Evolutionary conservation across 2,113 vertebrate genomes (phyloP).

Genomic region (Andinoacara biseriatus): DNA sequence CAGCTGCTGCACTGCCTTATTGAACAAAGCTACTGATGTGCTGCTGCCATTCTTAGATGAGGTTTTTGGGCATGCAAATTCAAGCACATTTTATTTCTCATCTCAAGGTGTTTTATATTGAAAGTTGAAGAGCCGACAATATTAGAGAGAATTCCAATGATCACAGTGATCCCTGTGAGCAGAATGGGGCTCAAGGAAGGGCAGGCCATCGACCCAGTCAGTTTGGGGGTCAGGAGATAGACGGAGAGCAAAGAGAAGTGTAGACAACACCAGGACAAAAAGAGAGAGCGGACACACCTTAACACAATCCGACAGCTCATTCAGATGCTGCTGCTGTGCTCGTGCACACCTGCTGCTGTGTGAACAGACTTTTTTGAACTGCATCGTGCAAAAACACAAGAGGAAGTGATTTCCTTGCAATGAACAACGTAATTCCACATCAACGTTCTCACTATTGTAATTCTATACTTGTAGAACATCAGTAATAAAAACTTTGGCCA

Average conservation of each 20-base stretch:
- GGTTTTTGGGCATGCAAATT: too few species aligned
- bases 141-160: not conserved
- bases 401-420: not conserved
- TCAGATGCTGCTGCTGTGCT: not conserved
- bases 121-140: not conserved
- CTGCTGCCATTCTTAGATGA: too few species aligned
- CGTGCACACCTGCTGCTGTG: not conserved
- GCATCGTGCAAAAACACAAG: not conserved
- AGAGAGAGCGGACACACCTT: not conserved
- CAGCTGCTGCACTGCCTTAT: too few species aligned
- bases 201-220: not conserved
- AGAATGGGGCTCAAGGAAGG: not conserved
- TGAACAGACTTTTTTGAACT: not conserved
- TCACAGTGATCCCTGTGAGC: not conserved
- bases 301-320: too few species aligned
- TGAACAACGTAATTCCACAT: not conserved
- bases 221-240: not conserved
- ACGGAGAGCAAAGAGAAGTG: not conserved
- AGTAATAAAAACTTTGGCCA: too few species aligned
- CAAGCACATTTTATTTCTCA: too few species aligned
- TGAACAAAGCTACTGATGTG: too few species aligned
- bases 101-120: not conserved
- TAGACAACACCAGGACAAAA: not conserved
- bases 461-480: not conserved
- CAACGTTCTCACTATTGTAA: not conserved